These are phyloP conservation scores for Onychostruthus taczanowskii DNA, from an alignment of 2,113 vertebrate genomes.

Conservation along the genomic window DNA sequence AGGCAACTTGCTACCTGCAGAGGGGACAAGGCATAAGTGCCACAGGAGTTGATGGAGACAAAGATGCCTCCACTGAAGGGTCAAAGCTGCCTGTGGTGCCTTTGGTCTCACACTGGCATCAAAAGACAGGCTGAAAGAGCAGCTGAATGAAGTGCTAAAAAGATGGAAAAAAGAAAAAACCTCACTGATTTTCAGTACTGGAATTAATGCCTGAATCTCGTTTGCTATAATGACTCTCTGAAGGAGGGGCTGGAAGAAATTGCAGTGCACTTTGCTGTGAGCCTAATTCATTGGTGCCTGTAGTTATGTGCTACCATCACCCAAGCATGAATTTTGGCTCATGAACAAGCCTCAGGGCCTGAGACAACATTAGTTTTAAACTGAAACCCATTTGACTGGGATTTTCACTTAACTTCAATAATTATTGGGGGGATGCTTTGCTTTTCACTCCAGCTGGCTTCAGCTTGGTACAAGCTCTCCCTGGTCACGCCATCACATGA, in stretches of 20 bases:
- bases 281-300: background rate
- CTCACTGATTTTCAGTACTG: background rate
- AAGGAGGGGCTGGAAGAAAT: background rate
- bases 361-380: background rate
- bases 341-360: background rate
- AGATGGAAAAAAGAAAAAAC: rapidly evolving
- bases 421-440: background rate
- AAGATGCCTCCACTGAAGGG: background rate
- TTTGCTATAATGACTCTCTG: background rate
- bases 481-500: conserved; percentile 19
- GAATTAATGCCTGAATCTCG: background rate
- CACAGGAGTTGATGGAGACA: background rate
- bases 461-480: conserved; percentile 42
- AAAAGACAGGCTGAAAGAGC: background rate
- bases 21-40: rapidly evolving
- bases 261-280: rapidly evolving
- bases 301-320: rapidly evolving
- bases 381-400: background rate
- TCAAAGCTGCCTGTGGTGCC: background rate
- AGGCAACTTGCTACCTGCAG: background rate
- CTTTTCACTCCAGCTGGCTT: background rate
- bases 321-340: background rate
- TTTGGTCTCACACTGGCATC: background rate
- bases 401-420: background rate
- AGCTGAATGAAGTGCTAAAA: background rate